These are phyloP conservation scores for Anoplolepis gracilipes DNA, from an alignment of 1,140 invertebrate genomes.

Conservation along the genomic window DNA sequence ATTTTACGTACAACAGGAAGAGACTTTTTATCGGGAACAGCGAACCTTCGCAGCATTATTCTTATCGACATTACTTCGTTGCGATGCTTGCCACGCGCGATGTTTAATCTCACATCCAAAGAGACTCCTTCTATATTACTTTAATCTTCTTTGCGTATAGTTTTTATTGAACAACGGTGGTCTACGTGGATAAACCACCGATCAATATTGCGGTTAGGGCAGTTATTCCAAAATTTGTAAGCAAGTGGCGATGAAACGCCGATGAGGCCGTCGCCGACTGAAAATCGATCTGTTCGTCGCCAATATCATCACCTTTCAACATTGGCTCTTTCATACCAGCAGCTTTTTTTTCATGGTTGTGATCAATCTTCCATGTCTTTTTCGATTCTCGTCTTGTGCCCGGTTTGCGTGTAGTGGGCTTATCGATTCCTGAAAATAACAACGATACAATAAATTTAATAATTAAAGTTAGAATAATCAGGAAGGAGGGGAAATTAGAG, in stretches of 20 bases:
- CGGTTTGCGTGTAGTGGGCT: slow-evolving; percentile 78
- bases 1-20: slow-evolving; percentile 40
- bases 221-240: slow-evolving; percentile 65
- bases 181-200: slow-evolving; percentile 74
- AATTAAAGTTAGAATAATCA: background rate
- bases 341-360: slow-evolving; percentile 77
- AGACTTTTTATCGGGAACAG: slow-evolving; percentile 7
- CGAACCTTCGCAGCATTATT: slow-evolving; percentile 1
- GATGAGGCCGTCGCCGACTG: slow-evolving; percentile 81
- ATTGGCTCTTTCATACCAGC: slow-evolving; percentile 79
- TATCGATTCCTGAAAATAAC: slow-evolving; percentile 77
- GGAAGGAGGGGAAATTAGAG: background rate
- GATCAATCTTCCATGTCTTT: slow-evolving; percentile 79
- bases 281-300: slow-evolving; percentile 79
- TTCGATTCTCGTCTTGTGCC: slow-evolving; percentile 80
- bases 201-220: slow-evolving; percentile 73
- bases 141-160: slow-evolving; percentile 24
- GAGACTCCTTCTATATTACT: background rate
- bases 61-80: slow-evolving; percentile 11
- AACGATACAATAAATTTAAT: slow-evolving; percentile 13
- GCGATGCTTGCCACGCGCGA: background rate
- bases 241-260: slow-evolving; percentile 68
- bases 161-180: background rate
- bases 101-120: background rate
- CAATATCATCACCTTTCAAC: slow-evolving; percentile 76